Conservation (phyloP, 2,888 invertebrate species). For the Crocallis elinguaria region DNA sequence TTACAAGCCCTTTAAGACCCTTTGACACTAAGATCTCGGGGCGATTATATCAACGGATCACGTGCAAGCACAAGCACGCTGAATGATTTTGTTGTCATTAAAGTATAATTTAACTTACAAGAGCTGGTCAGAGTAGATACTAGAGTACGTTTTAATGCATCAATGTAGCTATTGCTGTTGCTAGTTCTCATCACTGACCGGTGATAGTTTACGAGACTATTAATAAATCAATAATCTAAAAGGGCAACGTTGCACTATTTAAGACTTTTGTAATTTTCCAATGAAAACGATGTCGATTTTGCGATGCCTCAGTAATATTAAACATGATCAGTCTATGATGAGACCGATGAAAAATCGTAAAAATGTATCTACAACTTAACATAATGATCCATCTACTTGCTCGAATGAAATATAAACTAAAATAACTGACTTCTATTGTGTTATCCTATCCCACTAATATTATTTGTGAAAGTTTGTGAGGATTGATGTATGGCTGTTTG, state of each 20-base stretch:
- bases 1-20: conserved; percentile 2
- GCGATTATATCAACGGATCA: conserved; percentile 19
- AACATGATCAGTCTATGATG: too few species aligned
- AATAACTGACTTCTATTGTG: conserved; percentile 2
- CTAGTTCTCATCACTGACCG: too few species aligned
- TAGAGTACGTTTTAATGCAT: not conserved
- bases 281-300: too few species aligned
- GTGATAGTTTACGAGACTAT: not conserved
- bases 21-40: conserved; percentile 9
- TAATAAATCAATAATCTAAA: not conserved
- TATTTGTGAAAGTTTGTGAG: too few species aligned
- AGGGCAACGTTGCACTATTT: not conserved
- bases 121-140: not conserved
- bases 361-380: conserved; percentile 23
- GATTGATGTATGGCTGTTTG: too few species aligned
- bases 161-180: conserved; percentile 2
- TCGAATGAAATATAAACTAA: conserved; percentile 12
- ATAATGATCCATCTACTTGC: conserved; percentile 23
- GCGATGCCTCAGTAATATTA: too few species aligned
- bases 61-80: conserved; percentile 9
- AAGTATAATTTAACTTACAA: conserved; percentile 11
- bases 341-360: conserved; percentile 15
- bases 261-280: not conserved
- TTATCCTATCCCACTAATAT: too few species aligned
- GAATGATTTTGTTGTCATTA: conserved; percentile 24